These are phyloP conservation scores for Agrilus mali DNA, from an alignment of 2,888 invertebrate genomes.

Conservation along the genomic window DNA sequence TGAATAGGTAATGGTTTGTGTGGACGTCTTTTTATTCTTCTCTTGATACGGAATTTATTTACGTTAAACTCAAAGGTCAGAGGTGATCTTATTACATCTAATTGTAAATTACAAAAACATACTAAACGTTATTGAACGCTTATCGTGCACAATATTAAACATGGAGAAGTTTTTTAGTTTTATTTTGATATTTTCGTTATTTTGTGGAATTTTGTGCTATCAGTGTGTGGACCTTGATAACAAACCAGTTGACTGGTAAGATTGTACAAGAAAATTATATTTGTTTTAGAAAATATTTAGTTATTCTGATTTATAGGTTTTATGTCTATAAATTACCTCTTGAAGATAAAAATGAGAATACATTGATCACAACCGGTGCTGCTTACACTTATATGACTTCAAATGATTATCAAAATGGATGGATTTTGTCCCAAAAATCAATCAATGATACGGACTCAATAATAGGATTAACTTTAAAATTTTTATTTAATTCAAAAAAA, in stretches of 20 bases:
- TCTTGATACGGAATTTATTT: too few relatives aligned
- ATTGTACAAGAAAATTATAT: not conserved
- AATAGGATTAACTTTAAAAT: constrained; percentile 49
- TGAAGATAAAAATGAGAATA: constrained; percentile 40
- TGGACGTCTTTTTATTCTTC: too few relatives aligned
- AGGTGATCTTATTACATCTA: too few relatives aligned
- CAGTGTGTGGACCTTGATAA: constrained; percentile 48
- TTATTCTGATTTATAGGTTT: constrained; percentile 46
- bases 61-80: too few relatives aligned
- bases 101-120: too few relatives aligned
- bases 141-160: too few relatives aligned
- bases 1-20: too few relatives aligned
- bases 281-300: constrained; percentile 4
- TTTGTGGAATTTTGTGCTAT: not conserved
- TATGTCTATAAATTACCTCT: constrained; percentile 69
- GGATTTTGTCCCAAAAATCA: constrained; percentile 53
- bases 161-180: too few relatives aligned
- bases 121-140: too few relatives aligned
- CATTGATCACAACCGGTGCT: constrained; percentile 45
- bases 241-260: constrained; percentile 58
- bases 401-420: constrained; percentile 38
- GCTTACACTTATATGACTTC: constrained; percentile 62
- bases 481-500: constrained; percentile 34
- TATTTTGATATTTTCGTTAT: too few relatives aligned
- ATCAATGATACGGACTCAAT: constrained; percentile 53